These are phyloP conservation scores for Nephrotoma flavescens DNA, from an alignment of 2,888 invertebrate species.

Conservation along the genomic window DNA sequence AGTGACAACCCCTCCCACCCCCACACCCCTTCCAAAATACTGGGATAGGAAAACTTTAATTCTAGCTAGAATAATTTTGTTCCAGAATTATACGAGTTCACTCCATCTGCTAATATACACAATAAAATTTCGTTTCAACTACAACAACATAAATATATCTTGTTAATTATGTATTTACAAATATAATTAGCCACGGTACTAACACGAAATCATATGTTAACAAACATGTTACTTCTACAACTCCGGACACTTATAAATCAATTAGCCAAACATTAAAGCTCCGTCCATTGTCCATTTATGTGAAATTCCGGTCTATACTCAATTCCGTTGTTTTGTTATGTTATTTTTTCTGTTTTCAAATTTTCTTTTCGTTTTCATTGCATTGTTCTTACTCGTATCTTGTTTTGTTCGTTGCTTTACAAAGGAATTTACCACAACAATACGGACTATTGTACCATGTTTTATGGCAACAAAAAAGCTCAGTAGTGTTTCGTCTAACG, in stretches of 20 bases:
- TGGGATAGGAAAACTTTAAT: too few species aligned
- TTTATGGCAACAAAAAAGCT: too few species aligned
- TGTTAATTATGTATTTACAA: neutral
- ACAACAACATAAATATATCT: too few species aligned
- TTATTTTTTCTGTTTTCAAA: neutral
- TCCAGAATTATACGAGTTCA: too few species aligned
- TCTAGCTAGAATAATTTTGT: too few species aligned
- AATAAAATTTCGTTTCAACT: too few species aligned
- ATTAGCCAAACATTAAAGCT: neutral
- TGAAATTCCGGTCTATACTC: neutral
- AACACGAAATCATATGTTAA: neutral
- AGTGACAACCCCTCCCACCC: too few species aligned
- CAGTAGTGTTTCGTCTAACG: neutral
- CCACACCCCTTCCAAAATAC: too few species aligned
- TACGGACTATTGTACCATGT: neutral
- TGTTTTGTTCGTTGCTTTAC: neutral
- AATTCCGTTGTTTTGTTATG: neutral
- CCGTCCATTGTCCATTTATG: neutral
- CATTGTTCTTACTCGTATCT: neutral
- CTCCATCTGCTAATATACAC: too few species aligned
- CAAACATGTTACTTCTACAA: neutral
- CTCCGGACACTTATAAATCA: neutral
- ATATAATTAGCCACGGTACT: neutral
- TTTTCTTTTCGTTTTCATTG: neutral
- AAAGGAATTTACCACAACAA: neutral